Evolutionary conservation across 2,888 invertebrate species (phyloP).

Genomic region (Amiota mariae): DNA sequence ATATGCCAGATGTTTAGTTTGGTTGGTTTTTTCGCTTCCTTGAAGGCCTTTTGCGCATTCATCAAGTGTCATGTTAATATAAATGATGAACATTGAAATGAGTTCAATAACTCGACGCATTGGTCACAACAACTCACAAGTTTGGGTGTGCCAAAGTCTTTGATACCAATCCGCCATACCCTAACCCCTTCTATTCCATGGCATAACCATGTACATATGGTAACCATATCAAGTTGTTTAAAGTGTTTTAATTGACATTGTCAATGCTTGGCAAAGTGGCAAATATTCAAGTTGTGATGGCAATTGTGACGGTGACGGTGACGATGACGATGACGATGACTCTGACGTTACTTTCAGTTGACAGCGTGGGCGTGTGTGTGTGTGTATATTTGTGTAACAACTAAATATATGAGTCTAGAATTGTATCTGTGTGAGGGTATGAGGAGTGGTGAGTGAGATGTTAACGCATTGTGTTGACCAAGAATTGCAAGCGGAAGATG

Average conservation of each 20-base stretch:
- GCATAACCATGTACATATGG: neutral
- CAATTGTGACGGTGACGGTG: neutral
- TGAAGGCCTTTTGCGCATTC: too few species aligned
- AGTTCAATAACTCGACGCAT: too few species aligned
- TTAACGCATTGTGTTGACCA: conserved; percentile 7
- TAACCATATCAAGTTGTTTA: conserved; percentile 15
- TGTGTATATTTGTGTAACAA: too few species aligned
- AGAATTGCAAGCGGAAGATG: neutral
- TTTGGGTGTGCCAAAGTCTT: neutral
- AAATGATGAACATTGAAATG: too few species aligned
- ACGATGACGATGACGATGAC: neutral
- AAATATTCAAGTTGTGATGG: neutral
- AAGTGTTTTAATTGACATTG: conserved; percentile 23
- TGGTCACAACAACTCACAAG: neutral
- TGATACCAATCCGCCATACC: too few species aligned
- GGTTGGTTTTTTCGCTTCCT: too few species aligned
- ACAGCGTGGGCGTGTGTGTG: conserved; percentile 5
- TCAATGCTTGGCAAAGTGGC: conserved; percentile 14
- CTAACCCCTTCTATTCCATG: too few species aligned
- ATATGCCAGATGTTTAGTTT: neutral
- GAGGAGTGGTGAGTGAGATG: neutral
- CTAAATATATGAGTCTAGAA: neutral
- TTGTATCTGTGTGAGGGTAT: neutral
- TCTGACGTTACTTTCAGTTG: neutral
- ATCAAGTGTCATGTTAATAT: too few species aligned